Base-by-base conservation (phyloP, 2,797 vertebrate genomes). In the Nasua narica region DNA sequence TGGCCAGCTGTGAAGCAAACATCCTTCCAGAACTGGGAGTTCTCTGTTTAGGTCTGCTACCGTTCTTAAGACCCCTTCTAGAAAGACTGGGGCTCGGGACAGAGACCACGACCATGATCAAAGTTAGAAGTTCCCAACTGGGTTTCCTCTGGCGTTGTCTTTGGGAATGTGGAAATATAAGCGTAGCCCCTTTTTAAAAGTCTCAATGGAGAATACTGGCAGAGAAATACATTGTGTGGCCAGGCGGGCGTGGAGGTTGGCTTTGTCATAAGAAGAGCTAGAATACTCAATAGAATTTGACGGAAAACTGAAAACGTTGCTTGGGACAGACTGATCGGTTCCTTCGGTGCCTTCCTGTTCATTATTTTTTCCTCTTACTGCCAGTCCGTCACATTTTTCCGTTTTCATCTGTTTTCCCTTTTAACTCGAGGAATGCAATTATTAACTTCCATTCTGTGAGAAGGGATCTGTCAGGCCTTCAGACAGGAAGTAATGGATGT, bases 371-470 rank as follows among this genome's bases (percentile, higher is more conserved):
- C n/a, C 25, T 78, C n/a, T 81, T 10, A 58, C 25, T 43, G 62
- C 32, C 74, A 72, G 27, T 91, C 78, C 67, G 27, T 89, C 48
- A 87, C 29, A 37, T 72, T 74, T 94, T 78, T 86, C 35, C 58
- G 0, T 72, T 93, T 96, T 78, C 54, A 50, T 79, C 52, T 72
- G 72, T 90, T 91, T 82, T 78, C 40, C 21, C 82, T 92, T 95
- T 92, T 94, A 95, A 83, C 54, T 79, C 54, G 40, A 81, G 82
- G 82, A 77, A 90, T 46, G 56, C 50, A 82, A 23, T 87, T 91
- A 86, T 43, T 92, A 91, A 82, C 58, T 74, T 91, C 14, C 15
- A 46, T 88, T 78, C 86, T 90, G 3, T 78, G 87, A 29, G 46
- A 88, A 87, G 46, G 46, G 81, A 48, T 54, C 81, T 82, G 37